phyloP scores from a whole-genome alignment of 2,113 vertebrate species.

The Brevimyrus niger region DNA sequence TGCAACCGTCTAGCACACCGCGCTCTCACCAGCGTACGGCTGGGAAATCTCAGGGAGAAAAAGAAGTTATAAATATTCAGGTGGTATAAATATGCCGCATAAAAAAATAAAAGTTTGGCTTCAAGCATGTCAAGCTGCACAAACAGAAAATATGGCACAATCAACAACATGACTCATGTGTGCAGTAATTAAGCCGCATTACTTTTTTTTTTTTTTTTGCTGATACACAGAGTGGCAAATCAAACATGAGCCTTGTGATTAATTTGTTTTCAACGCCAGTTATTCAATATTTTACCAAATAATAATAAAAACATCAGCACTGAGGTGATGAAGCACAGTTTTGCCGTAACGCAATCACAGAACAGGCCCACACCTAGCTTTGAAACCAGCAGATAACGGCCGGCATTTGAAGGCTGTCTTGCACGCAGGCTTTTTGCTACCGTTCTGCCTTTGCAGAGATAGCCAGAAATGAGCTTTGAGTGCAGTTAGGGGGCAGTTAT shows the following conservation, averaged over 20 bases:
- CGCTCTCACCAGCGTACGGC: neutral
- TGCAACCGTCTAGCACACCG: neutral
- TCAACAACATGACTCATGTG: neutral
- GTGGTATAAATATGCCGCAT: neutral
- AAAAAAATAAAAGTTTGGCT: neutral
- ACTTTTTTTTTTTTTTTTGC: neutral
- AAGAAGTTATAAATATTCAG: neutral
- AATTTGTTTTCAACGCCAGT: constrained; percentile 14
- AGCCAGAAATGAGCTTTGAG: neutral
- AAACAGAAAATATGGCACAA: neutral
- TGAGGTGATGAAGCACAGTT: neutral
- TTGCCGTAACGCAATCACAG: constrained; percentile 10
- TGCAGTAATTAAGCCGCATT: neutral
- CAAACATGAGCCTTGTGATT: neutral
- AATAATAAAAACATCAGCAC: neutral
- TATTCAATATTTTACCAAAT: constrained; percentile 5
- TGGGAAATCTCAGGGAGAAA: neutral
- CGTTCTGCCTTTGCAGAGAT: neutral
- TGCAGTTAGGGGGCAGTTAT: neutral
- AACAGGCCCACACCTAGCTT: neutral
- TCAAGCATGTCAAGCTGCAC: neutral
- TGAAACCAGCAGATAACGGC: constrained; percentile 1
- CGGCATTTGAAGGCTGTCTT: neutral
- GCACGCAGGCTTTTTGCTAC: neutral
- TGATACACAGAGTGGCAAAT: neutral